phyloP scores from a whole-genome alignment of 2,888 invertebrate genomes.

The Eremobia ochroleuca region DNA sequence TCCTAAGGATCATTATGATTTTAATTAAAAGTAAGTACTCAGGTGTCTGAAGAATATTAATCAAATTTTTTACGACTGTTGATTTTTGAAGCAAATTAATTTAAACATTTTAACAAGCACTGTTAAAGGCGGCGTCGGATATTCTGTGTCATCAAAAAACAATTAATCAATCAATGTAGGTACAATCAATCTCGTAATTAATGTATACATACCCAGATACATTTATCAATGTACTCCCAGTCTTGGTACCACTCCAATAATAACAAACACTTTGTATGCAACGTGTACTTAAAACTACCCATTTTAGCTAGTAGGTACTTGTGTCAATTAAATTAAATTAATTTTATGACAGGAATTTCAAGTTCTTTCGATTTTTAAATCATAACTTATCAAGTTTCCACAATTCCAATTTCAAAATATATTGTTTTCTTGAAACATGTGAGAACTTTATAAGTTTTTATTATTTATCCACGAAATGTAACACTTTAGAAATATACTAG shows the following conservation, averaged over 20 bases:
- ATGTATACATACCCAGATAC: constrained; percentile 85
- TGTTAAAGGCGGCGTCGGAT: neutral
- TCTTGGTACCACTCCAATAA: constrained; percentile 86
- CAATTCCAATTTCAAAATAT: constrained; percentile 47
- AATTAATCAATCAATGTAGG: constrained; percentile 10
- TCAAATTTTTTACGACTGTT: neutral
- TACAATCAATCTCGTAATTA: constrained; percentile 21
- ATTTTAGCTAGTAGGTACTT: neutral
- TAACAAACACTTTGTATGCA: constrained; percentile 76
- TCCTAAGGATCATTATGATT: neutral
- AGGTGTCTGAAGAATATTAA: neutral
- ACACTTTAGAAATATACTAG: neutral
- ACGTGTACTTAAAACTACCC: constrained; percentile 53
- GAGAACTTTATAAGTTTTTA: neutral
- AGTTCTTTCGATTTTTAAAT: constrained; percentile 50
- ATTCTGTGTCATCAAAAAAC: neutral
- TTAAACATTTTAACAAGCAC: neutral
- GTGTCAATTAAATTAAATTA: neutral
- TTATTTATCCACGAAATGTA: neutral
- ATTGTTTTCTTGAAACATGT: neutral
- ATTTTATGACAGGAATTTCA: neutral
- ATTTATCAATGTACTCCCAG: constrained; percentile 83
- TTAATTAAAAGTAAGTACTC: neutral
- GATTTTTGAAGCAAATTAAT: neutral
- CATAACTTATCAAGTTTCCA: neutral